Base-by-base conservation (phyloP, 2,113 vertebrate genomes). In the Lagopus leucura region DNA sequence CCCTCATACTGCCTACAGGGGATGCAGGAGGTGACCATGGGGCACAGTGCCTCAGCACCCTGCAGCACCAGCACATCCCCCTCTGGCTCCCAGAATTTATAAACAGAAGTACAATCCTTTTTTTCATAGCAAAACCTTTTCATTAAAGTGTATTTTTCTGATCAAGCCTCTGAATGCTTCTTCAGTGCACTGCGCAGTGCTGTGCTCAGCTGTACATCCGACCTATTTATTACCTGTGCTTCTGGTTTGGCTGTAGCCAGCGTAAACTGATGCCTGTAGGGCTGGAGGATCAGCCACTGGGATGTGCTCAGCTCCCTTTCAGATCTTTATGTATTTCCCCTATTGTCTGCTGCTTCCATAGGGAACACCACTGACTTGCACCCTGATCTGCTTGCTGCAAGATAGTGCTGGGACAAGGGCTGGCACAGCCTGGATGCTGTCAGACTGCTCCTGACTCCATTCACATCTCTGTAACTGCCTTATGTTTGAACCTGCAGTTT, bases 331-430 rank as follows among this genome's bases (percentile, higher is more conserved):
- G 22, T 6, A 3, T 9, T 1, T 8, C 8, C 4, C 19, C 13
- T 36, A 14, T 28, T 36, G 22, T 47, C 48, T 72, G 58, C 19
- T 28, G 15, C 17, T 61, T 52, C 48, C 4, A 2, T 7, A 24
- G 57, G 25, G 80, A 88, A 54, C 0, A 0, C 6, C 28, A 13
- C 3, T 6, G 0, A 0, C 11, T 17, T 43, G 13, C 10, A 5
- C 13, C 20, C 19, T 54, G 47, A 13, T 21, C 73, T 13, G 21
- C n/a, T 34, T 10, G 16, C 36, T 11, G 1, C 90, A 64, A 19
- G 47, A 30, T 86, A 76, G 75, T 10, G 60, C 64, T 74, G 61
- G 69, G 80, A 61, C 64, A 42, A 15, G 15, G 70, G 57, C 11
- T 28, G 34, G 48, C 0, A 0, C 58, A 90, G 58, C 30, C 76